Conservation (phyloP, 2,113 vertebrate species). For the Xerus inauris region DNA sequence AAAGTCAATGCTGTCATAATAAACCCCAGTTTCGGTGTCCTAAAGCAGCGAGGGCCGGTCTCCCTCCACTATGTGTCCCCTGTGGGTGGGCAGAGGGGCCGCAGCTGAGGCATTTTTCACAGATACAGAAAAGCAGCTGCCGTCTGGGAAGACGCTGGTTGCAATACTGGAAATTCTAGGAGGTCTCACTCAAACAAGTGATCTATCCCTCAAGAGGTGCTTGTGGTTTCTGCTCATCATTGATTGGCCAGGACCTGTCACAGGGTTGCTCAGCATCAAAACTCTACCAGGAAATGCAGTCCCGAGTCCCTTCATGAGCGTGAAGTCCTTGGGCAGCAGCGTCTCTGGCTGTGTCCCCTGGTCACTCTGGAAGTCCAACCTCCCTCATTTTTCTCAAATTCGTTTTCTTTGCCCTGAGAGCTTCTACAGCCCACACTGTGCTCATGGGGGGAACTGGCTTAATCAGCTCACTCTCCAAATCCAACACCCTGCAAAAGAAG, state of each 20-base stretch:
- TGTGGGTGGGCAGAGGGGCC: not conserved
- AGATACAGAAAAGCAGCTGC: not conserved
- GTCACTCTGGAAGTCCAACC: not conserved
- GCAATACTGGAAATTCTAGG: not conserved
- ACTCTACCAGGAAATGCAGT: not conserved
- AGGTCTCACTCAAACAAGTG: not conserved
- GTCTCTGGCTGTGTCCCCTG: not conserved
- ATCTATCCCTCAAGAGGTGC: not conserved
- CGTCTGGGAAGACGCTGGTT: not conserved
- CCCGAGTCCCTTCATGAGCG: not conserved
- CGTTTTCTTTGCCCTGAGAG: not conserved
- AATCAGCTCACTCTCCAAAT: not conserved
- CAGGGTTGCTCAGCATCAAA: not conserved
- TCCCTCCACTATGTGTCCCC: fast-evolving
- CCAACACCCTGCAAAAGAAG: not conserved
- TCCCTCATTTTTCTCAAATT: not conserved
- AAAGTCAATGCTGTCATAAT: not conserved
- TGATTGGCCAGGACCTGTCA: not conserved
- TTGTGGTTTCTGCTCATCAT: not conserved
- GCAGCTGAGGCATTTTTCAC: not conserved
- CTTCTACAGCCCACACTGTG: not conserved
- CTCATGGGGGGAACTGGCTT: not conserved
- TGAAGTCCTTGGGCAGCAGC: not conserved
- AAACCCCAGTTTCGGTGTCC: not conserved
- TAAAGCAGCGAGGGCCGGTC: not conserved